phyloP scores from a whole-genome alignment of 2,113 vertebrate genomes.

The Ceratotherium simum region DNA sequence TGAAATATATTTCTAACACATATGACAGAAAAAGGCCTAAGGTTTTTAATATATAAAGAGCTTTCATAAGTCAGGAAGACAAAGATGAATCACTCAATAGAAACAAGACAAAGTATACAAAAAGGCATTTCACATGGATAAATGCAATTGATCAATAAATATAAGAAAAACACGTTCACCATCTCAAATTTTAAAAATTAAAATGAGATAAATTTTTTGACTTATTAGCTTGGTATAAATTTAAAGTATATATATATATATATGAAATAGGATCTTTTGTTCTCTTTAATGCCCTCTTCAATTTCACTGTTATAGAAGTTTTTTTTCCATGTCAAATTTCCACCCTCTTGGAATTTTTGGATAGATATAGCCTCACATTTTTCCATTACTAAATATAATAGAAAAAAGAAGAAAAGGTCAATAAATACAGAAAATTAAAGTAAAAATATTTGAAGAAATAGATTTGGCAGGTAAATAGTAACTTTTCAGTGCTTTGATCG shows the following conservation, averaged over 20 bases:
- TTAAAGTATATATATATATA: neutral
- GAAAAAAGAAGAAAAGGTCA: neutral
- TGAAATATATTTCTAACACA: slow-evolving; percentile 15
- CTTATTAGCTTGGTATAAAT: neutral
- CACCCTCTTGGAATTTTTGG: neutral
- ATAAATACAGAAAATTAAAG: neutral
- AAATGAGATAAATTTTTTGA: neutral
- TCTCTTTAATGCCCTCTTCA: neutral
- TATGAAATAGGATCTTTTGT: neutral
- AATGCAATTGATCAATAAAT: neutral
- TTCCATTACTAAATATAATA: neutral
- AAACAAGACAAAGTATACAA: neutral
- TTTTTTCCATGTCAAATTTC: neutral
- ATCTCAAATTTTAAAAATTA: neutral
- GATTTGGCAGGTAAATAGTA: neutral
- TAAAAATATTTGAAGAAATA: neutral
- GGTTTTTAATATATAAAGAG: neutral
- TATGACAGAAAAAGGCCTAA: neutral
- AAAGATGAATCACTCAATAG: neutral
- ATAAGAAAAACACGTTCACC: neutral
- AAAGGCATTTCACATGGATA: neutral
- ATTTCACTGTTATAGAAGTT: neutral
- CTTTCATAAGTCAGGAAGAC: neutral
- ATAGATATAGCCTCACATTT: neutral
- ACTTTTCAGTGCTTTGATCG: neutral